Base-by-base conservation (phyloP, 2,113 vertebrate species). In the Nipponia nippon region DNA sequence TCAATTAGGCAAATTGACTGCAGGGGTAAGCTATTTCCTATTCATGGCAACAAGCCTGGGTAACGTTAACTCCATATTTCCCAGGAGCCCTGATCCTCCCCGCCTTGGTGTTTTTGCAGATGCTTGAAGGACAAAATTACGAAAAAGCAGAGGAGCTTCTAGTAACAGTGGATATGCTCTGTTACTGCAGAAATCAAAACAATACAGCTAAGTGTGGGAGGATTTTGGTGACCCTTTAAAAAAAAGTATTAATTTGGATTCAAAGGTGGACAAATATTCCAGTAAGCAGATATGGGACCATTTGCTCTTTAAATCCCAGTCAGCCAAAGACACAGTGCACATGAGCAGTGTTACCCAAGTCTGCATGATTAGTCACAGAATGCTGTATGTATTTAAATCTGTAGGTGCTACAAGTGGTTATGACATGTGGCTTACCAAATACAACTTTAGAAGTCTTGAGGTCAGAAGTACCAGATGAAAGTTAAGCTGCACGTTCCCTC, bases 1-100 rank as follows among this genome's bases (percentile, higher is more conserved):
- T 97, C 94, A 96, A 96, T 97, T 97, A 97, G 96, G 94, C 93
- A 97, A 94, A 97, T 97, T 65, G 77, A 50, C 91, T 92, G 59
- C 50, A 4, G 66, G 47, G 71, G 50, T 16, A 49, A 79, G 87
- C 75, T 63, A 72, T 95, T 96, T 96, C 91, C 87, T 94, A 85
- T 72, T 83, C 70, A 70, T 11, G 75, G 40, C 47, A 76, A 52
- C 83, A 58, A 81, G 50, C 44, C 66, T 29, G 32, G 25, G 40
- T 85, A 59, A 7, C 6, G 2, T 95, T 96, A 94, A 90, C 95
- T 83, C 86, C 36, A 0, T 44, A 9, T 25, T 87, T 94, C 90
- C 91, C 79, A 36, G 44, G 40, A 67, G 13, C 21, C 55, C 20
- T 8, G 16, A 7, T 18, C 27, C 38, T 88, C 21, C 36, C 6